Evolutionary conservation across 2,888 invertebrate species (phyloP).

Genomic region (Amblyjoppa fuscipennis): DNA sequence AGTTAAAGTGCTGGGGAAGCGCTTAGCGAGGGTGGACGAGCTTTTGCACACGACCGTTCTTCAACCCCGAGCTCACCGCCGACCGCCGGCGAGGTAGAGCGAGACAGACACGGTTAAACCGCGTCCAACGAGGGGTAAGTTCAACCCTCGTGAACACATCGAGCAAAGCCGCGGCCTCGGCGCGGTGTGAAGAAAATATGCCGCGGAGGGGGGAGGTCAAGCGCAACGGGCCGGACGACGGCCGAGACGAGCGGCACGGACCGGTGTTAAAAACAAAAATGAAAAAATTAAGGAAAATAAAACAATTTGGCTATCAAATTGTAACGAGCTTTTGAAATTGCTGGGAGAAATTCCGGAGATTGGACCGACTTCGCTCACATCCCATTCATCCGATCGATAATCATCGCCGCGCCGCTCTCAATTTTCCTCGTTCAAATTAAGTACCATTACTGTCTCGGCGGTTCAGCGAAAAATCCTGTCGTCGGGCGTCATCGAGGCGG

Average conservation of each 20-base stretch:
- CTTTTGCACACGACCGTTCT: constrained; percentile 55
- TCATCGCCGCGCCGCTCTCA: neutral
- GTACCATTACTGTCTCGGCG: constrained; percentile 12
- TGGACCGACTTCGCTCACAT: constrained; percentile 49
- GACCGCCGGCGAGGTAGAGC: constrained; percentile 29
- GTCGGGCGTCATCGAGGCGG: neutral
- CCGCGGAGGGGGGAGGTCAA: constrained; percentile 28
- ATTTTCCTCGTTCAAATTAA: constrained; percentile 17
- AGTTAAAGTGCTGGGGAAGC: constrained; percentile 80
- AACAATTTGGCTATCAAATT: constrained; percentile 70
- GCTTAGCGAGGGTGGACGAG: constrained; percentile 71
- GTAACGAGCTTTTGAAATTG: constrained; percentile 70
- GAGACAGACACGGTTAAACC: constrained; percentile 71
- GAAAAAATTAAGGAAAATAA: neutral
- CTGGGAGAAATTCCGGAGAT: constrained; percentile 48
- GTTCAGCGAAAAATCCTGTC: constrained; percentile 4
- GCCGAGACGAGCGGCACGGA: constrained; percentile 30
- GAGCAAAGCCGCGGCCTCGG: constrained; percentile 34
- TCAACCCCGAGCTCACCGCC: constrained; percentile 20
- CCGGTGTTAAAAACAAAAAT: constrained; percentile 46
- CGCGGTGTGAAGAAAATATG: constrained; percentile 72
- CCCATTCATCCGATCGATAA: constrained; percentile 50
- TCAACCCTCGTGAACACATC: constrained; percentile 73
- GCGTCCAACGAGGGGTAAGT: constrained; percentile 67
- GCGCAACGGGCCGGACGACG: neutral